Base-by-base conservation (phyloP, 2,797 vertebrate species). In the Petrocephalus sullivani region DNA sequence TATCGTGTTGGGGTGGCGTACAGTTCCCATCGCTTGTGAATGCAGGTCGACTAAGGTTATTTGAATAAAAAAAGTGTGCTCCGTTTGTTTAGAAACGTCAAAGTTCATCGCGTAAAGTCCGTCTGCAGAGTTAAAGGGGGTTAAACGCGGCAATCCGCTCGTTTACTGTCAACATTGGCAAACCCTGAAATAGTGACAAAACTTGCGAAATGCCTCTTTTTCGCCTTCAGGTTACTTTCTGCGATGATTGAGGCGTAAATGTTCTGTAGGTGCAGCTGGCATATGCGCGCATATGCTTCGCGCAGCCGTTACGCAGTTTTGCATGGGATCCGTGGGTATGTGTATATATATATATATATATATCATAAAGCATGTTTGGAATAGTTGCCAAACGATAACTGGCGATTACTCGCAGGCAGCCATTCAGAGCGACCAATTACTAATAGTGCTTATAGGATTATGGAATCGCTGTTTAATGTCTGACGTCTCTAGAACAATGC, bases 41-140 rank as follows among this genome's bases (percentile, higher is more conserved):
- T 84, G 49, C 81, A 84, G 49, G 78, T 82, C 78, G 46, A 51
- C 46, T 53, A 54, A 53, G 51, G 81, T 51, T n/a, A 84, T 28
- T 51, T 84, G 46, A 84, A 84, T 53, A 23, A 60, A 60, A 61
- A 21, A 51, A 53, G 21, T 23, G 21, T 23, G 49, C 49, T 28
- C n/a, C 28, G 81, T 84, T 84, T 84, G 81, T 83, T 83, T 83
- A 54, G n/a, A 84, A 84, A 53, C 81, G 46, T 81, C 75, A 49
- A 84, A 84, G 81, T 84, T 84, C 51, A 81, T 49, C 37, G 75
- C 37, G 41, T n/a, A 41, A 81, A n/a, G 37, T 81, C 41, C 41
- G 46, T 21, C 19, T 57, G 9, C 56, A 57, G 6, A 81, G 75
- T 81, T 81, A 81, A 81, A 19, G 75, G 19, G 75, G 75, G 75